A percentile compares a stretch with the other conserved stretches of the same genome.
These are phyloP conservation scores for Gorsachius magnificus DNA, from an alignment of 2,797 vertebrate genomes.

Conservation along the genomic window DNA sequence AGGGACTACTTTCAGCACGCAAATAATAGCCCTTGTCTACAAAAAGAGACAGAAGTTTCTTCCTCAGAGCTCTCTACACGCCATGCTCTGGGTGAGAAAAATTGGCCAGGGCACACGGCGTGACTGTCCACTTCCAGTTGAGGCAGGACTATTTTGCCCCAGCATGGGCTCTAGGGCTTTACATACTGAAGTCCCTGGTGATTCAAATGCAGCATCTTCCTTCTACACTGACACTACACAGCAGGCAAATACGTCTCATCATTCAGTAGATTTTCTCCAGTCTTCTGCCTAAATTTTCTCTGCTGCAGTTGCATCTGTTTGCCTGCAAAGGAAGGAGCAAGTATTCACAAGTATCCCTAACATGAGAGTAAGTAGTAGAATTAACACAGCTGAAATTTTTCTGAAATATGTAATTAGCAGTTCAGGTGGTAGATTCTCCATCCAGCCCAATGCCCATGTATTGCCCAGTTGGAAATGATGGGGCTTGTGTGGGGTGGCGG, in stretches of 20 bases:
- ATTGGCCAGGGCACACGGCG: fast-evolving
- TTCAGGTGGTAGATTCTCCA: neutral
- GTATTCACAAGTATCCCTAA: neutral
- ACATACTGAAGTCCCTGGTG: neutral
- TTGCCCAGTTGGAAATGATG: neutral
- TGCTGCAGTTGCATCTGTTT: neutral
- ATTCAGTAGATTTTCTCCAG: neutral
- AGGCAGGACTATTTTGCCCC: neutral
- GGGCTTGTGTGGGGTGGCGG: neutral
- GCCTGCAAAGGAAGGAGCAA: neutral
- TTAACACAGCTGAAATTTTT: neutral
- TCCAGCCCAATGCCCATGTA: neutral
- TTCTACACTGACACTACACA: neutral
- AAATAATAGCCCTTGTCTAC: neutral
- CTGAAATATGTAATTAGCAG: neutral
- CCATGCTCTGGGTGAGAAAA: neutral
- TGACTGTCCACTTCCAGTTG: neutral
- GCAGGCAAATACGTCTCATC: neutral
- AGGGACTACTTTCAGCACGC: neutral
- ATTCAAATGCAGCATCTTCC: neutral
- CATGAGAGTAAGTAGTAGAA: neutral
- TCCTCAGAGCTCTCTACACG: neutral
- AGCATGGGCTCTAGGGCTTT: neutral
- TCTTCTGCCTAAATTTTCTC: neutral
- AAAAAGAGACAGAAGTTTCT: neutral